phyloP scores from a whole-genome alignment of 2,797 vertebrate species.

The Brachyalestes nurse region DNA sequence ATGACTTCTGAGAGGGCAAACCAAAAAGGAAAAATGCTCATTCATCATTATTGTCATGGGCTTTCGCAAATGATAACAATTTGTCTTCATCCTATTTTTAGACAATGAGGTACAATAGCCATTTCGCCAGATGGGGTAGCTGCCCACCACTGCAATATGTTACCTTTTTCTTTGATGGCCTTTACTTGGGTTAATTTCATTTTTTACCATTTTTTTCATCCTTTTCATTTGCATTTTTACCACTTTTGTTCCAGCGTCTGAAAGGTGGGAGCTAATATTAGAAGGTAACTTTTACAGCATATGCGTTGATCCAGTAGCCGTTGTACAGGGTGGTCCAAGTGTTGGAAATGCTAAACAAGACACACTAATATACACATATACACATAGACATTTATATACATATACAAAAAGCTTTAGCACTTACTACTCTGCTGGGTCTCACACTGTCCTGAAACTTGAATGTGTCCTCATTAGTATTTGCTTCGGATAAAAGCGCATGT shows the following conservation, averaged over 20 bases:
- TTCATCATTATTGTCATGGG: slow-evolving; percentile 99
- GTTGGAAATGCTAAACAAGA: background rate
- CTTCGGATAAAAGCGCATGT: too few relatives aligned
- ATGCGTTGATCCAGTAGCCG: background rate
- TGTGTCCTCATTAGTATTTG: too few relatives aligned
- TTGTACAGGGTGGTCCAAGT: background rate
- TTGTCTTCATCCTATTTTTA: slow-evolving; percentile 99
- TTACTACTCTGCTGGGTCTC: too few relatives aligned
- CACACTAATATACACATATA: background rate
- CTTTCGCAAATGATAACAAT: slow-evolving; percentile 99
- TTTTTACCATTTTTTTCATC: slow-evolving; percentile 55
- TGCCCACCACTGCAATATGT: slow-evolving; percentile 89
- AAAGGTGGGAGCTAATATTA: slow-evolving; percentile 16
- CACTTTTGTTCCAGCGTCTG: slow-evolving; percentile 21
- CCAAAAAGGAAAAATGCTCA: slow-evolving; percentile 88
- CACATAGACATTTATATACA: too few relatives aligned
- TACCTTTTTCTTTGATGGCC: slow-evolving; percentile 83
- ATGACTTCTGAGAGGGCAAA: slow-evolving; percentile 95
- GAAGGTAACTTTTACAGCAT: slow-evolving; percentile 8
- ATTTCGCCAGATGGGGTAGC: slow-evolving; percentile 97
- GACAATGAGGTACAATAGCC: slow-evolving; percentile 99
- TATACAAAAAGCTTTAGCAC: too few relatives aligned
- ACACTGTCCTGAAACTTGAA: too few relatives aligned
- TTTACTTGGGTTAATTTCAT: slow-evolving; percentile 73
- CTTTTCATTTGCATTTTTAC: slow-evolving; percentile 54